Conservation (phyloP, 2,888 invertebrate genomes). For the Pheosia gnoma region DNA sequence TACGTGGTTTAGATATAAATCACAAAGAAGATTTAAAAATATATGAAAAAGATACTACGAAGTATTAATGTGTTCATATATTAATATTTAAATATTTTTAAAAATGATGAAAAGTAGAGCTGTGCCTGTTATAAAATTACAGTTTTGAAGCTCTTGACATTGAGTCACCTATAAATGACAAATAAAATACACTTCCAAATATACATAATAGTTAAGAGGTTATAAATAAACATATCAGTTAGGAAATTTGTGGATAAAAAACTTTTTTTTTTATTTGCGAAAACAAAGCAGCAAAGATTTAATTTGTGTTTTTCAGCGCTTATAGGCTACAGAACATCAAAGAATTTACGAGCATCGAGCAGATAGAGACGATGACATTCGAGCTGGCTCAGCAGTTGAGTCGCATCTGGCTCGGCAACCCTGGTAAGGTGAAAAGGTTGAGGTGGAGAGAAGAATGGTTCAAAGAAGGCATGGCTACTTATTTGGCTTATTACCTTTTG, state of each 20-base stretch:
- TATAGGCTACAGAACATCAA: conserved; percentile 53
- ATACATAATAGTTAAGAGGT: no score
- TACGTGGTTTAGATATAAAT: neutral
- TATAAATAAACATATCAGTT: no score
- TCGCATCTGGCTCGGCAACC: conserved; percentile 76
- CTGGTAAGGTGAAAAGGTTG: conserved; percentile 64
- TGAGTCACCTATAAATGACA: neutral
- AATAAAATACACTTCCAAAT: neutral
- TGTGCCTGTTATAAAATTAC: conserved; percentile 1
- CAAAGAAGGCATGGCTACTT: conserved; percentile 76
- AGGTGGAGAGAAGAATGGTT: conserved; percentile 78
- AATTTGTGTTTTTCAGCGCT: conserved; percentile 47
- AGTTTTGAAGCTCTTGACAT: conserved; percentile 1
- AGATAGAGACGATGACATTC: conserved; percentile 64
- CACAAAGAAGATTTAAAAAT: neutral
- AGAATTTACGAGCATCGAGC: conserved; percentile 64
- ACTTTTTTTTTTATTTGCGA: no score
- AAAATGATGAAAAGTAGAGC: neutral
- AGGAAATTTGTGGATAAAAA: no score
- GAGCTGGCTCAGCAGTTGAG: conserved; percentile 70
- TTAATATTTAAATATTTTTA: neutral
- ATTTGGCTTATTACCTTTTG: conserved; percentile 69
- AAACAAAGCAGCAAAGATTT: no score
- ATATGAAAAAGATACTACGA: neutral
- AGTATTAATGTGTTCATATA: neutral